Evolutionary conservation across 2,113 vertebrate genomes (phyloP).

Genomic region (Xenopus tropicalis): DNA sequence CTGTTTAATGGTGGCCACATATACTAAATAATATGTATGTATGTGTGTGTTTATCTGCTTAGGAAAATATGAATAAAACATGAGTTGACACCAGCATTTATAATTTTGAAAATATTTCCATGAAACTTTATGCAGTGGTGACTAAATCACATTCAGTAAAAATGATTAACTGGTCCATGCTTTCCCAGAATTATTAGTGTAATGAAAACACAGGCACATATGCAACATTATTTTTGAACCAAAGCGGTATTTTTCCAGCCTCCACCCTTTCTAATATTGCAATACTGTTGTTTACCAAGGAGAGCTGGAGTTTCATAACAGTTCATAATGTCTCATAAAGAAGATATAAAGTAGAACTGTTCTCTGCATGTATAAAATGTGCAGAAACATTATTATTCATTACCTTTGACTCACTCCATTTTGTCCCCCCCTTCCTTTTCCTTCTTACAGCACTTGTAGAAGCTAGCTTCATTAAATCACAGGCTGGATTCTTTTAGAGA

Average conservation of each 20-base stretch:
- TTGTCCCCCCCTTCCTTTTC: slow-evolving; percentile 7
- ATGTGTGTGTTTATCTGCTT: too few relatives aligned
- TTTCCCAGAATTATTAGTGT: slow-evolving; percentile 63
- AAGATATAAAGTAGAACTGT: slow-evolving; percentile 27
- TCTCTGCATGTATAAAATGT: slow-evolving; percentile 30
- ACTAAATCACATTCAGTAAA: slow-evolving; percentile 52
- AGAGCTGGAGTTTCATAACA: slow-evolving; percentile 45
- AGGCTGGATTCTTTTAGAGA: slow-evolving; percentile 39
- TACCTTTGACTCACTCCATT: slow-evolving; percentile 23
- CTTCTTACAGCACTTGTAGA: slow-evolving; percentile 24
- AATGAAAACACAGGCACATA: slow-evolving; percentile 56
- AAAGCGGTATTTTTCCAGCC: slow-evolving; percentile 12
- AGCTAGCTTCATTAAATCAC: slow-evolving; percentile 16
- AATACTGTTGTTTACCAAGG: slow-evolving; percentile 47
- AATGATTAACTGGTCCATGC: slow-evolving; percentile 54
- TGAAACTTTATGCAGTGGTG: slow-evolving; percentile 43
- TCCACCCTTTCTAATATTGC: slow-evolving; percentile 29
- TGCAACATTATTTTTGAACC: slow-evolving; percentile 49
- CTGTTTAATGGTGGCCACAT: too few relatives aligned
- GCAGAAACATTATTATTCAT: slow-evolving; percentile 13
- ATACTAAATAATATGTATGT: too few relatives aligned
- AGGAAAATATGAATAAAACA: slow-evolving; percentile 3
- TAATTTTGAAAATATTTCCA: slow-evolving; percentile 48
- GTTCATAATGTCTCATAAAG: slow-evolving; percentile 40
- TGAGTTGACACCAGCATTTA: slow-evolving; percentile 48